A percentile compares a stretch with the other conserved stretches of the same genome.
Conservation (phyloP, 2,888 invertebrate species). For the Chloroclystis v-ata region DNA sequence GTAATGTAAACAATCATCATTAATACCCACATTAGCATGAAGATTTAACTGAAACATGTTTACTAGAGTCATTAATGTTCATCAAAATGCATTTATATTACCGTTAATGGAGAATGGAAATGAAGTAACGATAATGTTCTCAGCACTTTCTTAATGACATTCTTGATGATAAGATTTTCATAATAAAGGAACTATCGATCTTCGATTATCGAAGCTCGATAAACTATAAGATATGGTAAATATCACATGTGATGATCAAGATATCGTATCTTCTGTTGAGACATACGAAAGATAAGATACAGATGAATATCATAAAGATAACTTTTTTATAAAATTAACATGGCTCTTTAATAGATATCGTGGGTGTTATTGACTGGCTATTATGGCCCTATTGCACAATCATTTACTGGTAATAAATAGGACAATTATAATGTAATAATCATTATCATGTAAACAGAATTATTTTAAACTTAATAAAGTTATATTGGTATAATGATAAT, state of each 20-base stretch:
- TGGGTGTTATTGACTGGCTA: no score
- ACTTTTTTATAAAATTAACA: conserved; percentile 33
- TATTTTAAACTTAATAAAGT: no score
- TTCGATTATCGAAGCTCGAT: no score
- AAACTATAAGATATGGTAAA: no score
- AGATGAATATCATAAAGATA: conserved; percentile 37
- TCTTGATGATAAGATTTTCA: background rate
- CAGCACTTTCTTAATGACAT: background rate
- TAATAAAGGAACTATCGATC: no score
- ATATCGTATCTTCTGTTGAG: background rate
- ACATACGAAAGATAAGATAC: conserved; percentile 11
- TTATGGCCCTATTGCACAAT: no score
- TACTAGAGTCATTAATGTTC: background rate
- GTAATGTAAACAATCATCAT: conserved; percentile 20
- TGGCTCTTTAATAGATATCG: no score
- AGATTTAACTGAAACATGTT: conserved; percentile 7
- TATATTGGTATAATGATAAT: no score
- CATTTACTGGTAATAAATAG: conserved; percentile 1
- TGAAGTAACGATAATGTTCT: background rate
- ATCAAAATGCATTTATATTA: background rate
- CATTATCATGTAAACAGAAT: no score
- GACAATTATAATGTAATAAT: no score
- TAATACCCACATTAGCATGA: conserved; percentile 14
- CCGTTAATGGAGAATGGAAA: background rate
- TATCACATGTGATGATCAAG: no score